These are phyloP conservation scores for Uloborus plumipes DNA, from an alignment of 2,888 invertebrate genomes.

Conservation along the genomic window DNA sequence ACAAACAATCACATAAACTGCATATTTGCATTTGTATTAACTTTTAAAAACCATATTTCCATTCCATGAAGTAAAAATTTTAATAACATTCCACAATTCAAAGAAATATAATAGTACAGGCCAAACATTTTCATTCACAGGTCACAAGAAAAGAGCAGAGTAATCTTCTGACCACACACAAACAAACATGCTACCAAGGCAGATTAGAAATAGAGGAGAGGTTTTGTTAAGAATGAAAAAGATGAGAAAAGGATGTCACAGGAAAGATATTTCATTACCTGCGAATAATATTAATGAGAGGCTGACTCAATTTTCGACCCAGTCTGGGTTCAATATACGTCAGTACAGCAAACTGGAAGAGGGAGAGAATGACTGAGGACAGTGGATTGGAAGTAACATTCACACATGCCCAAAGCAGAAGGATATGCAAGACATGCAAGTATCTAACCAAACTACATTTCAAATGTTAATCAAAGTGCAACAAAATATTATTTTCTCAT, in stretches of 20 bases:
- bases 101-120: no score
- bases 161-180: no score
- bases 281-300: slow-evolving; percentile 90
- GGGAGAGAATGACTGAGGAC: slow-evolving; percentile 64
- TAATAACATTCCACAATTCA: neutral
- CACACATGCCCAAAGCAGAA: slow-evolving; percentile 61
- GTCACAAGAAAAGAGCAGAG: neutral
- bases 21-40: no score
- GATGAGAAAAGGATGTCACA: slow-evolving; percentile 58
- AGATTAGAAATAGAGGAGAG: slow-evolving; percentile 9
- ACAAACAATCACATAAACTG: no score
- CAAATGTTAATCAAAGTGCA: slow-evolving; percentile 35
- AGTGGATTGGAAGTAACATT: slow-evolving; percentile 63
- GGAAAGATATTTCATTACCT: slow-evolving; percentile 78
- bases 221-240: slow-evolving; percentile 27
- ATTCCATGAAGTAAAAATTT: neutral
- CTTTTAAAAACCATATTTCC: no score
- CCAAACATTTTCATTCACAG: neutral
- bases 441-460: slow-evolving; percentile 52
- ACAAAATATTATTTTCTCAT: slow-evolving; percentile 10
- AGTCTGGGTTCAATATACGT: slow-evolving; percentile 88
- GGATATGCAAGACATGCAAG: slow-evolving; percentile 55
- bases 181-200: slow-evolving; percentile 5
- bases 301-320: slow-evolving; percentile 88
- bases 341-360: slow-evolving; percentile 85